Percentiles rank a stretch among this genome's conserved stretches.
These are phyloP conservation scores for Epizoanthus rinbou DNA, from an alignment of 92 coral and sea anemone species.

Conservation along the genomic window DNA sequence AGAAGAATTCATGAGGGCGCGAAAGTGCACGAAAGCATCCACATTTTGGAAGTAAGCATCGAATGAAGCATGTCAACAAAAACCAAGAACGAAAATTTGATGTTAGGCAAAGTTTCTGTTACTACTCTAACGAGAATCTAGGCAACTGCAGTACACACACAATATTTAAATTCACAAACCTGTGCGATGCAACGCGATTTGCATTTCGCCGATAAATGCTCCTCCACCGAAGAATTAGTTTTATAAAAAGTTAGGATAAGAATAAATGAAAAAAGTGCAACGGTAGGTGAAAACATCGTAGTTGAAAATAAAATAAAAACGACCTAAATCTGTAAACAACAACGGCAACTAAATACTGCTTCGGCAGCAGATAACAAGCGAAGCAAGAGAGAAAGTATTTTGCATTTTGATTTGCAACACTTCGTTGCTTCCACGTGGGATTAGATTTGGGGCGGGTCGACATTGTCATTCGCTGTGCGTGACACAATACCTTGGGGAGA, in stretches of 20 bases:
- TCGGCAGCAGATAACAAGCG: neutral
- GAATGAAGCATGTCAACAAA: neutral
- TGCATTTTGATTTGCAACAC: slow-evolving; percentile 31
- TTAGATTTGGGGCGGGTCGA: neutral
- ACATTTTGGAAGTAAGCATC: neutral
- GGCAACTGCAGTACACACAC: slow-evolving; percentile 22
- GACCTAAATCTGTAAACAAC: neutral
- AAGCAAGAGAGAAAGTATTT: neutral
- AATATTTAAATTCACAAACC: slow-evolving; percentile 27
- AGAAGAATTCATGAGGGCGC: neutral
- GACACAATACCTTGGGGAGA: neutral
- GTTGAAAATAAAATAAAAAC: neutral
- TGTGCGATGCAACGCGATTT: slow-evolving; percentile 17
- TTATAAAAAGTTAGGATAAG: neutral
- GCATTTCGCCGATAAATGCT: slow-evolving; percentile 11
- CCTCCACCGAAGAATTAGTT: slow-evolving; percentile 1
- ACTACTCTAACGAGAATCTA: neutral
- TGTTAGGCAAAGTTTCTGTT: neutral
- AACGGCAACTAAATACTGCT: slow-evolving; percentile 4
- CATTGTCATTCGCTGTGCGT: too few species aligned
- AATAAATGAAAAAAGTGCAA: neutral
- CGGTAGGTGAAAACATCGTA: neutral
- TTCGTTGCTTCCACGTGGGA: slow-evolving; percentile 27
- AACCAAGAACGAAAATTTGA: neutral
- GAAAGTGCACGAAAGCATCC: slow-evolving; percentile 16